phyloP scores from a whole-genome alignment of 2,113 vertebrate genomes.

The Thunnus maccoyii region DNA sequence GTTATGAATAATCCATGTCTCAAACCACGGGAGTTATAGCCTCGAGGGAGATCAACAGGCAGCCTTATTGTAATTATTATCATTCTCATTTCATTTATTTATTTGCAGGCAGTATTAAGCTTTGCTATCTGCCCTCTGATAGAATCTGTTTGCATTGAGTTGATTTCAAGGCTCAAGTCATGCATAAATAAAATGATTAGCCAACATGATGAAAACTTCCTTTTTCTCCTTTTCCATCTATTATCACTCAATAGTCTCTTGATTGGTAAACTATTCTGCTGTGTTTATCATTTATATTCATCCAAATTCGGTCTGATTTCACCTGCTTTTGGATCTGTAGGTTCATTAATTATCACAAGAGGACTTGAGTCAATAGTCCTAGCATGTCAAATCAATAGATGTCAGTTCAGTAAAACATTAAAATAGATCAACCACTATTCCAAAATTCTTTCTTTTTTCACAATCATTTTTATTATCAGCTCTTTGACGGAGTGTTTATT shows the following conservation, averaged over 20 bases:
- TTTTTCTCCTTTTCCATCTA: not conserved
- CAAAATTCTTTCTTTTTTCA: slow-evolving; percentile 6
- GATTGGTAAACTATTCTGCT: not conserved
- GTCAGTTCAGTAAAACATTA: not conserved
- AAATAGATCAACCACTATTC: not conserved
- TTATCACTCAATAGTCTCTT: not conserved
- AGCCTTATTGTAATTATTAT: slow-evolving; percentile 52
- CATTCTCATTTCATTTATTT: slow-evolving; percentile 41
- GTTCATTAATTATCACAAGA: not conserved
- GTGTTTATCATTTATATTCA: not conserved
- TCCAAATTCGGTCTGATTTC: not conserved
- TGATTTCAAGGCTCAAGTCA: slow-evolving; percentile 48
- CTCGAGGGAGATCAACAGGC: slow-evolving; percentile 65
- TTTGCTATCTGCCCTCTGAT: slow-evolving; percentile 49
- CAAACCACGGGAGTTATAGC: slow-evolving; percentile 51
- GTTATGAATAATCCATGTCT: slow-evolving; percentile 75
- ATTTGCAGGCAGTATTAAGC: slow-evolving; percentile 51
- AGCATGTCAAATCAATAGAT: not conserved
- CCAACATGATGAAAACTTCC: not conserved
- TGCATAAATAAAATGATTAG: slow-evolving; percentile 53
- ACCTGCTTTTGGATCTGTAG: not conserved
- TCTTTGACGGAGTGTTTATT: slow-evolving; percentile 44
- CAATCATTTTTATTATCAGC: not conserved
- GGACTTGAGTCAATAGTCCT: not conserved
- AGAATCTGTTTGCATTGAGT: slow-evolving; percentile 45